phyloP scores from a whole-genome alignment of 2,113 vertebrate species.

The Romanogobio albipinnatus region DNA sequence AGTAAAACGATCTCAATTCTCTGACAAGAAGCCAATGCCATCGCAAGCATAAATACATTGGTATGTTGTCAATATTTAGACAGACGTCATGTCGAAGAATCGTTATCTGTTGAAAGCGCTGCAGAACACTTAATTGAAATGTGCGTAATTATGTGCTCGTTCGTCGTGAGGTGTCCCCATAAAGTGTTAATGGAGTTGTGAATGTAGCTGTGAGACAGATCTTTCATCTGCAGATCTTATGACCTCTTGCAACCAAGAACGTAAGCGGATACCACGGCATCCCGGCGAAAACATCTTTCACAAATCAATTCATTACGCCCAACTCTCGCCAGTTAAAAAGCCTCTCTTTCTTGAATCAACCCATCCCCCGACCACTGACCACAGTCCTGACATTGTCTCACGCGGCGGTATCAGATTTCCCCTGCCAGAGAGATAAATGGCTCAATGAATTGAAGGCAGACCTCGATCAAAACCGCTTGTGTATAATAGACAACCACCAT shows the following conservation, averaged over 20 bases:
- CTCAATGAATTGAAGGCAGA: conserved; percentile 61
- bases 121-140: conserved; percentile 78
- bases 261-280: conserved; percentile 67
- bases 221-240: conserved; percentile 65
- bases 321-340: conserved; percentile 63
- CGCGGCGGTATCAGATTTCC: conserved; percentile 69
- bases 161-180: conserved; percentile 64
- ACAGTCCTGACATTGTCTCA: conserved; percentile 58
- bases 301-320: conserved; percentile 75
- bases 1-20: conserved; percentile 60
- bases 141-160: conserved; percentile 75
- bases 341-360: conserved; percentile 72
- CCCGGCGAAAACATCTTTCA: conserved; percentile 62
- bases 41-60: conserved; percentile 56
- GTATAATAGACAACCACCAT: conserved; percentile 52
- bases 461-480: conserved; percentile 58
- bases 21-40: conserved; percentile 58
- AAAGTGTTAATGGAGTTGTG: conserved; percentile 65
- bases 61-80: conserved; percentile 78
- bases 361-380: conserved; percentile 70
- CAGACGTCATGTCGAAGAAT: conserved; percentile 69
- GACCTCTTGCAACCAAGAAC: conserved; percentile 63
- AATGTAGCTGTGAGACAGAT: conserved; percentile 60
- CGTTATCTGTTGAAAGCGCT: conserved; percentile 71
- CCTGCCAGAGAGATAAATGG: conserved; percentile 59